Evolutionary conservation across 2,797 vertebrate species (phyloP).

Genomic region (Xerus rutilus): DNA sequence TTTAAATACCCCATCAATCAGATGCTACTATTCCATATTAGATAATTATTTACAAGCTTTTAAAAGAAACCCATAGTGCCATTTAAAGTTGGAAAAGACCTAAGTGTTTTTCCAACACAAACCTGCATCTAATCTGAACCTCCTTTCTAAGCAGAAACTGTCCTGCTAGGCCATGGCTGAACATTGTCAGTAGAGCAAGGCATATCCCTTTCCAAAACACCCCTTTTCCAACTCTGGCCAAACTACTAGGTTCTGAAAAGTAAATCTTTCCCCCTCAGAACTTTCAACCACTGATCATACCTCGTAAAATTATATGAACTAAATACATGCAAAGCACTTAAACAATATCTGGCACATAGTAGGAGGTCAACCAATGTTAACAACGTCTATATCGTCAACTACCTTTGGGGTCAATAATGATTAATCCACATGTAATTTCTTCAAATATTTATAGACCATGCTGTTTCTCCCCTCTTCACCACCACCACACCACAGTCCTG

Average conservation of each 20-base stretch:
- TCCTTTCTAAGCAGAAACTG: background rate
- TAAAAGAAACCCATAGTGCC: background rate
- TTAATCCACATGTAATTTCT: slow-evolving; percentile 5
- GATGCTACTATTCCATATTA: background rate
- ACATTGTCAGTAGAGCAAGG: background rate
- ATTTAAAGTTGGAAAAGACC: slow-evolving; percentile 2
- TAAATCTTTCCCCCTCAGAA: slow-evolving; percentile 16
- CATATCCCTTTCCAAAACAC: background rate
- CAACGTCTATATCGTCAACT: background rate
- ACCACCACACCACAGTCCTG: background rate
- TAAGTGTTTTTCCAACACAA: background rate
- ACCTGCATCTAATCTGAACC: background rate
- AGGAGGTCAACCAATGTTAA: background rate
- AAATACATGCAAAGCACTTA: background rate
- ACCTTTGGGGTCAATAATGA: background rate
- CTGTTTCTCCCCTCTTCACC: background rate
- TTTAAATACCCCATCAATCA: slow-evolving; percentile 46
- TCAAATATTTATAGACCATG: slow-evolving; percentile 27
- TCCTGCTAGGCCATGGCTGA: background rate
- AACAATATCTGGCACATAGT: background rate
- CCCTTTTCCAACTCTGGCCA: slow-evolving; percentile 21
- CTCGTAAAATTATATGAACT: background rate
- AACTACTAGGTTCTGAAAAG: background rate
- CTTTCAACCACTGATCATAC: background rate
- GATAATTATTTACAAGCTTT: background rate